These are phyloP conservation scores for Merops nubicus DNA, from an alignment of 2,113 vertebrate genomes.

Conservation along the genomic window DNA sequence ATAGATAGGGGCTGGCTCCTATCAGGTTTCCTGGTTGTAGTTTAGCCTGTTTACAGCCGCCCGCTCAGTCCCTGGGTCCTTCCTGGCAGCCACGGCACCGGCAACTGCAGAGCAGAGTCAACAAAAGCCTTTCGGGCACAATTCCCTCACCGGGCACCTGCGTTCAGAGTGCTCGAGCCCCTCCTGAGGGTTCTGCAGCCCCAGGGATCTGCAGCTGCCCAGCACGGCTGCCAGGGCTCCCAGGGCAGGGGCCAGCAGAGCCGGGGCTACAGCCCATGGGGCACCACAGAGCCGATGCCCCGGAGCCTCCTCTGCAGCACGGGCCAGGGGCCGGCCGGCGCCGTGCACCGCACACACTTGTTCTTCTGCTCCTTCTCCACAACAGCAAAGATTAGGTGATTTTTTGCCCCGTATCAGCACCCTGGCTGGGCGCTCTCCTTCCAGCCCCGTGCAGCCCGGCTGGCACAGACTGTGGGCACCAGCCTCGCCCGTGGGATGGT, in stretches of 20 bases:
- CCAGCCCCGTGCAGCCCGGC: neutral
- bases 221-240: fast-evolving
- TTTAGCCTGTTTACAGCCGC: neutral
- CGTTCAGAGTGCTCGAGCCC: fast-evolving
- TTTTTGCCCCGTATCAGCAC: fast-evolving
- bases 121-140: fast-evolving
- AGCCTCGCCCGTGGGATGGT: neutral
- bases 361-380: fast-evolving
- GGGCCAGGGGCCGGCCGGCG: fast-evolving
- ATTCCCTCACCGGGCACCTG: neutral
- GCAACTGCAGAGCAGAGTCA: neutral
- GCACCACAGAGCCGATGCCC: fast-evolving
- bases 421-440: neutral
- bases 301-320: fast-evolving
- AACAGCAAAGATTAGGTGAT: fast-evolving
- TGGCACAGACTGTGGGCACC: neutral
- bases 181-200: neutral
- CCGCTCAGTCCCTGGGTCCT: neutral
- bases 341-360: fast-evolving
- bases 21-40: neutral
- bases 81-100: neutral
- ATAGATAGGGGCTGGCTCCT: neutral
- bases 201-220: neutral
- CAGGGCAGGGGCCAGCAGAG: fast-evolving
- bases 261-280: fast-evolving